A percentile compares a stretch with the other conserved stretches of the same genome.
phyloP scores from a whole-genome alignment of 2,797 vertebrate genomes.

The Podarcis siculus region DNA sequence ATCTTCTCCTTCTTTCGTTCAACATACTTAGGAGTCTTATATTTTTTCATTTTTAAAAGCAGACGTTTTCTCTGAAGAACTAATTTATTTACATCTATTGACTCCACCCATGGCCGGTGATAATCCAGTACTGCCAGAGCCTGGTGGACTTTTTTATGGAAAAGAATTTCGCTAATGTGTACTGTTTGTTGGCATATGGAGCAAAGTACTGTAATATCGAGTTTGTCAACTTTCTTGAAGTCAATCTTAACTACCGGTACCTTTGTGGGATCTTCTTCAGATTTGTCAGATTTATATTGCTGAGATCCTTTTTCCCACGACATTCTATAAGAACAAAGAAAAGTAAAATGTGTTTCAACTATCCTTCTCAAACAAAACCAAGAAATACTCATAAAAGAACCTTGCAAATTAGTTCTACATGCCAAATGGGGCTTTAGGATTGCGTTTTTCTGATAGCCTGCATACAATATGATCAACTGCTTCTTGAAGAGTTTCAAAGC shows the following conservation, averaged over 20 bases:
- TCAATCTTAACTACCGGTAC: accelerated
- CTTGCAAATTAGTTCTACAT: background rate
- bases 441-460: background rate
- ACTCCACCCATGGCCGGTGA: background rate
- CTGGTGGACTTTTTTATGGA: constrained; percentile 69
- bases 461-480: background rate
- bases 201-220: constrained; percentile 56
- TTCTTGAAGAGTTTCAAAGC: background rate
- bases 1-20: constrained; percentile 59
- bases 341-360: constrained; percentile 22
- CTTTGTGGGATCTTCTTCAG: background rate
- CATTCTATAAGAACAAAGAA: constrained; percentile 55
- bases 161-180: background rate
- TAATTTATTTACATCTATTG: constrained; percentile 10
- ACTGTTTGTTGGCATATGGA: constrained; percentile 61
- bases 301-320: constrained; percentile 37
- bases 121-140: constrained; percentile 61
- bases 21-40: constrained; percentile 35
- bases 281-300: background rate
- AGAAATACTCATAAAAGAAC: background rate
- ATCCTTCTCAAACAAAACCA: background rate
- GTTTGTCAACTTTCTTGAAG: constrained; percentile 4
- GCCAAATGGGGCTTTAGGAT: background rate
- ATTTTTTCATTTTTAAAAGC: constrained; percentile 52
- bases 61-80: constrained; percentile 38